These are phyloP conservation scores for Drosophila tripunctata DNA, from an alignment of 2,888 invertebrate genomes.

Conservation along the genomic window DNA sequence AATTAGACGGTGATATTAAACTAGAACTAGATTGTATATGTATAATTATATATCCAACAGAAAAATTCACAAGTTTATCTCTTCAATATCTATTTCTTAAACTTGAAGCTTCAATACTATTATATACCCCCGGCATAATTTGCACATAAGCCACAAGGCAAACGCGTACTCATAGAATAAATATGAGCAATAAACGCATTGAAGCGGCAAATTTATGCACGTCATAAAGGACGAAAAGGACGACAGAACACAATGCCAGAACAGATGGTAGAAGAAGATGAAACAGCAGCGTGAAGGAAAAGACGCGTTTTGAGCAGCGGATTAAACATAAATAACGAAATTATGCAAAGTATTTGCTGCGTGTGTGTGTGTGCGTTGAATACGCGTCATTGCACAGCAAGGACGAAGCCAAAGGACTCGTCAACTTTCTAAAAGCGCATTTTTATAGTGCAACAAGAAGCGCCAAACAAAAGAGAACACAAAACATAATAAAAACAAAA, in stretches of 20 bases:
- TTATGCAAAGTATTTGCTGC: conserved; percentile 65
- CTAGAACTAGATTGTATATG: too few relatives aligned
- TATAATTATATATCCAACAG: too few relatives aligned
- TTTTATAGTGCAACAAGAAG: conserved; percentile 25
- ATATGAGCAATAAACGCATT: conserved; percentile 40
- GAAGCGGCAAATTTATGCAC: conserved; percentile 66
- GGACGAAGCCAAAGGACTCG: conserved; percentile 58
- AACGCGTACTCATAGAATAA: conserved; percentile 12
- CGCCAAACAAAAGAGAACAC: conserved; percentile 15
- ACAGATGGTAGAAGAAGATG: neutral
- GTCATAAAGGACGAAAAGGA: conserved; percentile 37
- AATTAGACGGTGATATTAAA: too few relatives aligned
- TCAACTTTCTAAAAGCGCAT: conserved; percentile 76
- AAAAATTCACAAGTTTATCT: too few relatives aligned
- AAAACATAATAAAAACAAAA: conserved; percentile 6
- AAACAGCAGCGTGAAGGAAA: neutral
- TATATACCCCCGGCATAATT: conserved; percentile 10
- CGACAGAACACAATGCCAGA: conserved; percentile 41
- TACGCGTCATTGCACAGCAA: conserved; percentile 58
- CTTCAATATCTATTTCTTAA: too few relatives aligned
- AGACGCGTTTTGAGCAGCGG: conserved; percentile 10
- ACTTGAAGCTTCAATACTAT: conserved; percentile 1
- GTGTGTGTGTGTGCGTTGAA: conserved; percentile 5
- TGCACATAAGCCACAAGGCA: conserved; percentile 21
- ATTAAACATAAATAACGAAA: conserved; percentile 53